Evolutionary conservation across 2,888 invertebrate genomes (phyloP).

Genomic region (Aplocera efformata): DNA sequence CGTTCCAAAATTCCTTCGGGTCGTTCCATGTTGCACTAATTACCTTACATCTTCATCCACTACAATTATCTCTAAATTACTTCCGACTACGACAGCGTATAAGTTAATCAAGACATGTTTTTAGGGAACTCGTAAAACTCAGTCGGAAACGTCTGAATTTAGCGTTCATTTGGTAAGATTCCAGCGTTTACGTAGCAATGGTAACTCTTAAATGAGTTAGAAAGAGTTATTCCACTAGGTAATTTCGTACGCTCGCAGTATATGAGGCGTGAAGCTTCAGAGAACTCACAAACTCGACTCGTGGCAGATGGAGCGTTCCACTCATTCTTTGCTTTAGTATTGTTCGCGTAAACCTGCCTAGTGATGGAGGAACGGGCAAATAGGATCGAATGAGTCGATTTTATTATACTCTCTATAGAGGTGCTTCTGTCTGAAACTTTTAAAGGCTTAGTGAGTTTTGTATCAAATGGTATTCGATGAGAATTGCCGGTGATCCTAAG

Average conservation of each 20-base stretch:
- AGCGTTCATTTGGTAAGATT: constrained; percentile 43
- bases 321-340: constrained; percentile 27
- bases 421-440: constrained; percentile 2
- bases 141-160: constrained; percentile 28
- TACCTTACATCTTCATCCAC: constrained; percentile 14
- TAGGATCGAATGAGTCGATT: constrained; percentile 13
- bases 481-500: too few species aligned
- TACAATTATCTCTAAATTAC: constrained; percentile 23
- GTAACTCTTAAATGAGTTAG: constrained; percentile 50
- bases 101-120: constrained; percentile 32
- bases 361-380: constrained; percentile 5
- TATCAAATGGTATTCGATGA: too few species aligned
- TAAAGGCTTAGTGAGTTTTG: not conserved
- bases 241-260: constrained; percentile 39
- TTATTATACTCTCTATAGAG: constrained; percentile 6
- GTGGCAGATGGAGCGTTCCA: constrained; percentile 32
- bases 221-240: constrained; percentile 48
- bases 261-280: constrained; percentile 41
- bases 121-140: constrained; percentile 30
- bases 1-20: not conserved
- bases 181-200: constrained; percentile 38
- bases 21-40: constrained; percentile 13
- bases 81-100: constrained; percentile 21
- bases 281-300: constrained; percentile 30
- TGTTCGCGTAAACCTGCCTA: constrained; percentile 14